These are phyloP conservation scores for Medauroidea extradentata DNA, from an alignment of 1,140 invertebrate genomes.

Conservation along the genomic window DNA sequence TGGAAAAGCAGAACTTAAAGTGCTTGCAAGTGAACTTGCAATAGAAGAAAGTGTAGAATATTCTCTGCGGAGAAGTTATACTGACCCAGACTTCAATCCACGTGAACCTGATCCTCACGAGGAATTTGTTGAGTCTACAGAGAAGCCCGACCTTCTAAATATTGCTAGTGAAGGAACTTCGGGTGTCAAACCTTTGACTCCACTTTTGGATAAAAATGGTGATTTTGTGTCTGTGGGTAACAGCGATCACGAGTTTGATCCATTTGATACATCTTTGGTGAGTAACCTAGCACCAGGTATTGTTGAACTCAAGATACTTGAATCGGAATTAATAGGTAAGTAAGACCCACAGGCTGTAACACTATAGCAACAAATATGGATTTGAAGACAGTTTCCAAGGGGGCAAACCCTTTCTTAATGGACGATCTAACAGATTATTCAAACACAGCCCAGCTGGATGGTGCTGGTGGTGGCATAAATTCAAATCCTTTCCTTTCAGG, in stretches of 20 bases:
- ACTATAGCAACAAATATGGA: conserved; percentile 1
- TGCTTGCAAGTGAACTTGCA: conserved; percentile 63
- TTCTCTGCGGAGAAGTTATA: conserved; percentile 14
- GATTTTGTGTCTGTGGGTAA: conserved; percentile 22
- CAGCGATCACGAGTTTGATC: conserved; percentile 52
- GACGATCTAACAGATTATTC: conserved; percentile 49
- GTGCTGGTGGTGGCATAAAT: neutral
- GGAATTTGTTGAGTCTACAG: neutral
- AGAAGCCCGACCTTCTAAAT: conserved; percentile 8
- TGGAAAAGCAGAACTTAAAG: conserved; percentile 66
- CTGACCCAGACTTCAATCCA: conserved; percentile 22
- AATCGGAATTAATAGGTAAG: conserved; percentile 58
- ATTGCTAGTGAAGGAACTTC: neutral
- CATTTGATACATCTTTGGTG: conserved; percentile 76
- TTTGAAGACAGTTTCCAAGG: conserved; percentile 15
- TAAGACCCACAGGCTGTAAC: neutral
- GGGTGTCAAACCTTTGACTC: conserved; percentile 55
- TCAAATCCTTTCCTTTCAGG: conserved; percentile 22
- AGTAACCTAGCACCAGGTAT: conserved; percentile 68
- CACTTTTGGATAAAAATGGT: conserved; percentile 42
- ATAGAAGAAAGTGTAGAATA: conserved; percentile 17
- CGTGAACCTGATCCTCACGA: neutral
- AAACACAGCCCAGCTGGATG: neutral
- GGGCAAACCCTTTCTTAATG: conserved; percentile 59
- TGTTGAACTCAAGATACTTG: conserved; percentile 69